phyloP scores from a whole-genome alignment of 2,113 vertebrate genomes.

The Anoplopoma fimbria region DNA sequence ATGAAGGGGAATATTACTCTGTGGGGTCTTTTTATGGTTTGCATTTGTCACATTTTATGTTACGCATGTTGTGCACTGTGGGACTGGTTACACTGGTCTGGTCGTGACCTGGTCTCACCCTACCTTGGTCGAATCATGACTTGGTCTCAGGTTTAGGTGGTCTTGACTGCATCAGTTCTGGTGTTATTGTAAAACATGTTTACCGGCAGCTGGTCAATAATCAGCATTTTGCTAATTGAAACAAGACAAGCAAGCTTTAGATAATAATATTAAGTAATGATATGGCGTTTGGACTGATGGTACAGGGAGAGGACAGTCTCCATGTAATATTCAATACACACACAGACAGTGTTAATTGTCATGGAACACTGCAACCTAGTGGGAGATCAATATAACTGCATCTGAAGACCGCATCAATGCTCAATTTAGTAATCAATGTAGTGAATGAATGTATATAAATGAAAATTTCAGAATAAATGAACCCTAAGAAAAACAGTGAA shows the following conservation, averaged over 20 bases:
- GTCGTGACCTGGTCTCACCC: background rate
- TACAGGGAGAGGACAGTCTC: background rate
- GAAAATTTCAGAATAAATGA: background rate
- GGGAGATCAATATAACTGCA: slow-evolving; percentile 47
- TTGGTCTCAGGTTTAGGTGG: too few relatives aligned
- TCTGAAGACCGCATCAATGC: background rate
- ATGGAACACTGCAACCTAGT: slow-evolving; percentile 61
- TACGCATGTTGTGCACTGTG: background rate
- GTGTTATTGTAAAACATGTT: background rate
- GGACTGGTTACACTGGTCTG: background rate
- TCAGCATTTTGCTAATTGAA: background rate
- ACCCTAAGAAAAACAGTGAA: background rate
- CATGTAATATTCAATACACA: background rate
- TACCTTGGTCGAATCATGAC: too few relatives aligned
- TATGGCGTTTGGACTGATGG: background rate
- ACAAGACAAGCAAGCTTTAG: background rate
- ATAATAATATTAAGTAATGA: background rate
- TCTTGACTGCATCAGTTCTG: too few relatives aligned
- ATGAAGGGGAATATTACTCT: background rate
- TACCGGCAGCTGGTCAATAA: background rate
- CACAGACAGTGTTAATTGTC: background rate
- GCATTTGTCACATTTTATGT: background rate
- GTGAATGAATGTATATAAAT: background rate
- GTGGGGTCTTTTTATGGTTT: background rate
- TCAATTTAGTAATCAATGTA: background rate